phyloP scores from a whole-genome alignment of 2,888 invertebrate genomes.

The Thymelicus sylvestris region DNA sequence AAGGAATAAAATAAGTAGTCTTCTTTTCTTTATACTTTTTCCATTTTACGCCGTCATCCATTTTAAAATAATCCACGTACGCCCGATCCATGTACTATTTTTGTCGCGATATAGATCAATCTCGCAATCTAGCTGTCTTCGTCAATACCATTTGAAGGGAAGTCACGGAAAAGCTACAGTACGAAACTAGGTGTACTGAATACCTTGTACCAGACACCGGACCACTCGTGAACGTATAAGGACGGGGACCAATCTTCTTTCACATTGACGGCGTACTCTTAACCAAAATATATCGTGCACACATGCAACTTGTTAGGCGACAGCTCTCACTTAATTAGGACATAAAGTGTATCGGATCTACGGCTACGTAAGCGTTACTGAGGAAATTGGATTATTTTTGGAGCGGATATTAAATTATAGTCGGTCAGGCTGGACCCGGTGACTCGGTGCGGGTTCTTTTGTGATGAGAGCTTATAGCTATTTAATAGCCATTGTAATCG shows the following conservation, averaged over 20 bases:
- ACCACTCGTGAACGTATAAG: conserved; percentile 46
- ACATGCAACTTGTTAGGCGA: conserved; percentile 22
- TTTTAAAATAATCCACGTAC: conserved; percentile 1
- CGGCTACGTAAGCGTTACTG: conserved; percentile 47
- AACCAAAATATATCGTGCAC: conserved; percentile 44
- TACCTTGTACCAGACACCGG: conserved; percentile 48
- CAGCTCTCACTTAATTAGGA: conserved; percentile 43
- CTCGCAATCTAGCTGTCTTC: conserved; percentile 21
- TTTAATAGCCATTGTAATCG: conserved; percentile 45
- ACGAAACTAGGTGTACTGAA: conserved; percentile 48
- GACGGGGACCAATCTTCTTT: conserved; percentile 44
- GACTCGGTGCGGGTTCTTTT: conserved; percentile 73
- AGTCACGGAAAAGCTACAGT: conserved; percentile 46
- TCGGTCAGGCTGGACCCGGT: conserved; percentile 62
- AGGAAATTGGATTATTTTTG: conserved; percentile 77
- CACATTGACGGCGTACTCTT: conserved; percentile 41
- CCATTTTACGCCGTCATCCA: neutral
- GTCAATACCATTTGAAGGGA: conserved; percentile 45
- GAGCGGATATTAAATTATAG: conserved; percentile 83
- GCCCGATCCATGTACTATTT: conserved; percentile 14
- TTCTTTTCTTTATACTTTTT: no score
- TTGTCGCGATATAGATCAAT: conserved; percentile 23
- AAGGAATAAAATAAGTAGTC: no score
- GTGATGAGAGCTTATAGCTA: conserved; percentile 51
- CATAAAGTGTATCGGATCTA: conserved; percentile 8